Evolutionary conservation across 2,888 invertebrate genomes (phyloP).

Genomic region (Anticlea derivata): DNA sequence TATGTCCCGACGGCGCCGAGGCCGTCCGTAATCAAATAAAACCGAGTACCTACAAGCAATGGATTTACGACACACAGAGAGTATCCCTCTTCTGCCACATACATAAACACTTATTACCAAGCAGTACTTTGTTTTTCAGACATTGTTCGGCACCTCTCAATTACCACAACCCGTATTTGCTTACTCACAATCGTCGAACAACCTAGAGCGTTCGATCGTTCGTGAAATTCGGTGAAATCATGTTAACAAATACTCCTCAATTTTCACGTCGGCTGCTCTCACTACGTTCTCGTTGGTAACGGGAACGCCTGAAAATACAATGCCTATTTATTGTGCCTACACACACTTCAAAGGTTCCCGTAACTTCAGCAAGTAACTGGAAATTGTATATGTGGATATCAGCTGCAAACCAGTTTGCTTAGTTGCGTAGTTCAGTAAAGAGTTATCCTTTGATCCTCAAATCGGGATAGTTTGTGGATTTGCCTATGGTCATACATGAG

Average conservation of each 20-base stretch:
- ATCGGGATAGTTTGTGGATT: not conserved
- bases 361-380: constrained; percentile 1
- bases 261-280: constrained; percentile 46
- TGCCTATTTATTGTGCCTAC: constrained; percentile 3
- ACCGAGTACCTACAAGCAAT: constrained; percentile 51
- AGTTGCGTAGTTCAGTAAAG: constrained; percentile 8
- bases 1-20: constrained; percentile 56
- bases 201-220: constrained; percentile 1
- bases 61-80: constrained; percentile 60
- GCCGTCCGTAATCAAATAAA: constrained; percentile 66
- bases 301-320: constrained; percentile 47
- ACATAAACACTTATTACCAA: constrained; percentile 40
- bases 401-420: constrained; percentile 8
- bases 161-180: not conserved
- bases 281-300: constrained; percentile 52
- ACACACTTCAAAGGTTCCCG: constrained; percentile 18
- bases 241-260: constrained; percentile 51
- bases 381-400: constrained; percentile 14
- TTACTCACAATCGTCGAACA: not conserved
- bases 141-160: not conserved
- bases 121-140: constrained; percentile 6
- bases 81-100: constrained; percentile 43
- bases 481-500: no score
- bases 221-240: constrained; percentile 21
- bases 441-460: constrained; percentile 8